Evolutionary conservation across 2,888 invertebrate genomes (phyloP).

Genomic region (Mycalesis mineus): DNA sequence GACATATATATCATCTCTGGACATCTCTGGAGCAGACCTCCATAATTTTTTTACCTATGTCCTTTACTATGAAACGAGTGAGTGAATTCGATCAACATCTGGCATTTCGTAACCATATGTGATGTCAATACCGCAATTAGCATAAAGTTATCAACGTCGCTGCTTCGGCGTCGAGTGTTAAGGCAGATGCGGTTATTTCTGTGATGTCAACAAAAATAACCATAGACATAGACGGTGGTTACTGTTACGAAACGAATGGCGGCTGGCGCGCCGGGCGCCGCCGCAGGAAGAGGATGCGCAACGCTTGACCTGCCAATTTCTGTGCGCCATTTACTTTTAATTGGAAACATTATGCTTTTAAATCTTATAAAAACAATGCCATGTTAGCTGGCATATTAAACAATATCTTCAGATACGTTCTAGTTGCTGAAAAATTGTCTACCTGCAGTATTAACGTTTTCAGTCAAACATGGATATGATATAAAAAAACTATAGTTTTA

Average conservation of each 20-base stretch:
- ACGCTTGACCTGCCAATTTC: conserved; percentile 34
- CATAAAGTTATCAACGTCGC: conserved; percentile 73
- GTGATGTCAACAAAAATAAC: conserved; percentile 76
- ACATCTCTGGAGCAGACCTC: no score
- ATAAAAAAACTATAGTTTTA: no score
- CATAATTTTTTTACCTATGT: no score
- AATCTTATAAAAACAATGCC: not conserved
- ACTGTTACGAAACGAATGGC: conserved; percentile 58
- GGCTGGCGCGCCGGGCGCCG: conserved; percentile 37
- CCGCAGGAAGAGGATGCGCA: conserved; percentile 68
- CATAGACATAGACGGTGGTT: conserved; percentile 50
- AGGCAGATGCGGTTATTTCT: conserved; percentile 72
- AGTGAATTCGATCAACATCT: conserved; percentile 11
- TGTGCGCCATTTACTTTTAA: conserved; percentile 39
- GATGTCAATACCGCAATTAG: conserved; percentile 75
- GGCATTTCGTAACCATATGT: conserved; percentile 43
- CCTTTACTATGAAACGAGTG: conserved; percentile 5
- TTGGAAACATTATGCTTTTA: conserved; percentile 6
- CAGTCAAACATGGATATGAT: no score
- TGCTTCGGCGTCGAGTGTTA: conserved; percentile 58
- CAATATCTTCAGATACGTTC: no score
- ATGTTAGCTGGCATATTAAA: no score
- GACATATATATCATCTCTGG: no score
- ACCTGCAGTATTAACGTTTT: no score
- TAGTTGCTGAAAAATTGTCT: no score